Evolutionary conservation across 2,797 vertebrate species (phyloP).

Genomic region (Syndactyla subalaris): DNA sequence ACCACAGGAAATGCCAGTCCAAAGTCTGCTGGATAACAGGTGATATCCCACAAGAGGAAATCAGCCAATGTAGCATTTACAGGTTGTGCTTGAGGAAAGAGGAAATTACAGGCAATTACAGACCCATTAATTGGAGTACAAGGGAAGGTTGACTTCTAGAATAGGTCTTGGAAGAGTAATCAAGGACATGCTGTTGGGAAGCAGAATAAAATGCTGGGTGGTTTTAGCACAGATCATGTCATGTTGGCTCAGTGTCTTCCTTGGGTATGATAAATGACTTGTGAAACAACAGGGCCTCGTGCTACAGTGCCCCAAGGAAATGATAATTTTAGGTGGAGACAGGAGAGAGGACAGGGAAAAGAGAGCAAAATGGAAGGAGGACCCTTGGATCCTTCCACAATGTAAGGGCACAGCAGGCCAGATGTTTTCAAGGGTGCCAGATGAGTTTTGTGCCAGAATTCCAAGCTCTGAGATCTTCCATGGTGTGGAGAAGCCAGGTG

Average conservation of each 20-base stretch:
- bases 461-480: neutral
- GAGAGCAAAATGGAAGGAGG: neutral
- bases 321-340: neutral
- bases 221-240: neutral
- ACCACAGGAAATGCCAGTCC: fast-evolving
- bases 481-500: neutral
- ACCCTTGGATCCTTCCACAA: neutral
- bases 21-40: neutral
- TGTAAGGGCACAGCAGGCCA: neutral
- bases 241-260: neutral
- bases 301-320: neutral
- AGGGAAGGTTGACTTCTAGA: neutral
- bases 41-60: neutral
- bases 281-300: neutral
- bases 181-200: neutral
- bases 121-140: neutral
- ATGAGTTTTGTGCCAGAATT: neutral
- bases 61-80: neutral
- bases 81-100: neutral
- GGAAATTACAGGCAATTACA: neutral
- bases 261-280: neutral
- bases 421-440: neutral
- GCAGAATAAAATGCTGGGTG: neutral
- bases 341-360: neutral
- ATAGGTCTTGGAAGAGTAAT: neutral